These are phyloP conservation scores for Pristionchus mayeri DNA, from an alignment of 2,888 invertebrate species.

Conservation along the genomic window DNA sequence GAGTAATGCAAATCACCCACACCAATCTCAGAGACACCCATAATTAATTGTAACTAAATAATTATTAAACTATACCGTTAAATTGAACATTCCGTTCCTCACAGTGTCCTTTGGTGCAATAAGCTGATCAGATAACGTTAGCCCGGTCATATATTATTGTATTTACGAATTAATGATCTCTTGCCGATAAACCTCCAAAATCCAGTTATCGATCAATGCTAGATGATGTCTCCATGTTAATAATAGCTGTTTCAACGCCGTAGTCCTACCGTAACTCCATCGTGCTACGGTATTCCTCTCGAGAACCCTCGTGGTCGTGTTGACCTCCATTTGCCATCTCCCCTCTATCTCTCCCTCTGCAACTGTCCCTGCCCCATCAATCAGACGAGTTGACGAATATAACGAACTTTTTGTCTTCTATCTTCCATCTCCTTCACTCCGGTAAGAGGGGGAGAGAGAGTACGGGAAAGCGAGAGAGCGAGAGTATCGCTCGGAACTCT, in stretches of 20 bases:
- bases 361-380: conserved; percentile 10
- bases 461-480: no score
- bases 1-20: background rate
- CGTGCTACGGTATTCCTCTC: no score
- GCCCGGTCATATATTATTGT: background rate
- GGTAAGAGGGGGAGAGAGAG: no score
- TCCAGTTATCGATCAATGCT: no score
- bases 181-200: background rate
- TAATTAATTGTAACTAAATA: background rate
- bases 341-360: background rate
- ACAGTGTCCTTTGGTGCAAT: conserved; percentile 21
- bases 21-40: background rate
- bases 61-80: background rate
- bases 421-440: background rate
- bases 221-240: no score
- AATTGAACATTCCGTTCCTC: background rate
- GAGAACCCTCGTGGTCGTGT: background rate
- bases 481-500: no score
- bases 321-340: background rate
- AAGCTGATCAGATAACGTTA: background rate
- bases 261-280: no score
- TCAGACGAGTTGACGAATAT: conserved; percentile 25
- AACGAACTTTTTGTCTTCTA: conserved; percentile 19
- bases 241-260: background rate
- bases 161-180: background rate